Base-by-base conservation (phyloP, 2,797 vertebrate genomes). In the Gadopsis bispinosus region DNA sequence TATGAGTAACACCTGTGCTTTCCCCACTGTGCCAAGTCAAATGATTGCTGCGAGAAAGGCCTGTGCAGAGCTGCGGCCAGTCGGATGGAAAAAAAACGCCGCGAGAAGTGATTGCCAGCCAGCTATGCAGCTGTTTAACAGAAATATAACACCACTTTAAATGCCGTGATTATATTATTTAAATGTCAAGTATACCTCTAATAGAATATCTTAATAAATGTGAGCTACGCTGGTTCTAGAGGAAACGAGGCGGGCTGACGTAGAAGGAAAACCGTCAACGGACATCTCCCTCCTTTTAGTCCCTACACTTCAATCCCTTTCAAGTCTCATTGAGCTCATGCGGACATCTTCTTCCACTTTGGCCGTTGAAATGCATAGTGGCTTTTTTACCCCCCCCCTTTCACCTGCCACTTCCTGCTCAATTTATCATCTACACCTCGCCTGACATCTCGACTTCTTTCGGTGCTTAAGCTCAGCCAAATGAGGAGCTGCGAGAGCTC, bases 21-120 rank as follows among this genome's bases (percentile, higher is more conserved):
- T 68, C 64, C 45, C 19, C 16, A 20, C 41, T 20, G 50, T 70
- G 75, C 59, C n/a, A 29, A 64, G 58, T 74, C 39, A 62, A 58
- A 79, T 9, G 77, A 61, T 22, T 54, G 9, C 71, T 62, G 39
- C 50, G 47, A 47, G 79, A 53, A 55, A 67, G 51, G 62, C 26
- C 41, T 11, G 41, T 5, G 5, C n/a, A 69, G 20, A 70, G 73
- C 66, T 77, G 64, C 69, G 69, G 70, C 50, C 51, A 70, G 58
- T 31, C 55, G 59, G 45, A 60, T 5, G 55, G 68, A 54, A 63
- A 78, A 80, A 26, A 26, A 26, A 26, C 60, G 54, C 0, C 41
- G 4, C 58, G 17, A 58, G 29, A 66, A 33, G 39, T 56, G 71
- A 67, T 41, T 13, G 33, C 31, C 61, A 50, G 75, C 47, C 58